Conservation (phyloP, 2,888 invertebrate genomes). For the Ophioninae sp. region DNA sequence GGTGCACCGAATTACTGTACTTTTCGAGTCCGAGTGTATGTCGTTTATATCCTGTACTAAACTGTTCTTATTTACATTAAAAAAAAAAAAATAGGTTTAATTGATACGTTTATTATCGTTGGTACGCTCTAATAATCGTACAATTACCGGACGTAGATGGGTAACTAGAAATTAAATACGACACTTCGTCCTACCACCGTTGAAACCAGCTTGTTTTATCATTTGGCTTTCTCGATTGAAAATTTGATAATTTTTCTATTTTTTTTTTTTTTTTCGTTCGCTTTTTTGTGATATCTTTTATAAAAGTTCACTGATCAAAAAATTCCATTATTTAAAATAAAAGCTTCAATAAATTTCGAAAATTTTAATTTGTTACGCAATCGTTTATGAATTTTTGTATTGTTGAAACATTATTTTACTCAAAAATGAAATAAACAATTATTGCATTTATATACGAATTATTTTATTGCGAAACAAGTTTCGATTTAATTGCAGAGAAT, state of each 20-base stretch:
- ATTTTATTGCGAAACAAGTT: not conserved
- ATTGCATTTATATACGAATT: not conserved
- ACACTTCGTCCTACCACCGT: not conserved
- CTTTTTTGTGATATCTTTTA: not conserved
- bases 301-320: too few relatives aligned
- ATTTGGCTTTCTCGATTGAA: not conserved
- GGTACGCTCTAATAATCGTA: slow-evolving; percentile 10
- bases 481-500: not conserved
- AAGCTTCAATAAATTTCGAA: too few relatives aligned
- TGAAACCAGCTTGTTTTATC: not conserved
- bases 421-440: not conserved
- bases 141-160: not conserved
- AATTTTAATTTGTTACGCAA: too few relatives aligned
- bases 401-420: too few relatives aligned
- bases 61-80: not conserved
- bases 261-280: not conserved
- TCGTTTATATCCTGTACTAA: not conserved
- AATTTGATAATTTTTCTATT: not conserved
- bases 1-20: not conserved
- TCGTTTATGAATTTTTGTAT: too few relatives aligned
- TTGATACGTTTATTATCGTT: slow-evolving; percentile 3
- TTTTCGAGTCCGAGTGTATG: not conserved
- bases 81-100: not conserved
- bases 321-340: too few relatives aligned
- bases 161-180: slow-evolving; percentile 15